A percentile compares a stretch with the other conserved stretches of the same genome.
Conservation (phyloP, 2,888 invertebrate species). For the Clistopyga incitator region DNA sequence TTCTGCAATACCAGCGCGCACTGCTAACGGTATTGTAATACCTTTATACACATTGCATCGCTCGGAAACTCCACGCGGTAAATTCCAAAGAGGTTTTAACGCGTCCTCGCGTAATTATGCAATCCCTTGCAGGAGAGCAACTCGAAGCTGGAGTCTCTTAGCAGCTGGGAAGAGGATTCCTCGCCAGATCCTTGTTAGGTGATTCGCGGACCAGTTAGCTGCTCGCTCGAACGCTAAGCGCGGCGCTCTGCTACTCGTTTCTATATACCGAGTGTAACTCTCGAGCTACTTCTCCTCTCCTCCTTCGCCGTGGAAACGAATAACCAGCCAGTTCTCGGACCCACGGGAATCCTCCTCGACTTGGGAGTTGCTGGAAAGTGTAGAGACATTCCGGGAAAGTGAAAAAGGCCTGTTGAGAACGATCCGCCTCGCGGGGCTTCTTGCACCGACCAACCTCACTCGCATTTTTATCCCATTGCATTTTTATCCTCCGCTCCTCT, state of each 20-base stretch:
- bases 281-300: background rate
- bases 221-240: slow-evolving; percentile 5
- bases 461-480: background rate
- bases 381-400: slow-evolving; percentile 51
- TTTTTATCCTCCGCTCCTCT: background rate
- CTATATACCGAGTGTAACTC: slow-evolving; percentile 26
- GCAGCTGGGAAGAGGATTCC: slow-evolving; percentile 18
- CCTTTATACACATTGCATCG: slow-evolving; percentile 25
- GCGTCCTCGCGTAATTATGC: slow-evolving; percentile 63
- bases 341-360: slow-evolving; percentile 62
- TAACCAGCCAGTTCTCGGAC: slow-evolving; percentile 24
- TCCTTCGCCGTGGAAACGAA: slow-evolving; percentile 14
- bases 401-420: slow-evolving; percentile 22
- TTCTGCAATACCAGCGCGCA: background rate
- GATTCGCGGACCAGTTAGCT: slow-evolving; percentile 48
- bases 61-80: slow-evolving; percentile 43
- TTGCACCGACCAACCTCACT: background rate
- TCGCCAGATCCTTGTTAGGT: slow-evolving; percentile 52
- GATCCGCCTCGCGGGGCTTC: slow-evolving; percentile 9
- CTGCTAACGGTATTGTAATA: slow-evolving; percentile 48
- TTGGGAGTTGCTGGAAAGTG: slow-evolving; percentile 42
- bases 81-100: slow-evolving; percentile 65
- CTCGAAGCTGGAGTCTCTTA: slow-evolving; percentile 14
- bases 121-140: slow-evolving; percentile 36
- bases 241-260: slow-evolving; percentile 45